Conservation (phyloP, 2,888 invertebrate genomes). For the Agrilus cyanescens region DNA sequence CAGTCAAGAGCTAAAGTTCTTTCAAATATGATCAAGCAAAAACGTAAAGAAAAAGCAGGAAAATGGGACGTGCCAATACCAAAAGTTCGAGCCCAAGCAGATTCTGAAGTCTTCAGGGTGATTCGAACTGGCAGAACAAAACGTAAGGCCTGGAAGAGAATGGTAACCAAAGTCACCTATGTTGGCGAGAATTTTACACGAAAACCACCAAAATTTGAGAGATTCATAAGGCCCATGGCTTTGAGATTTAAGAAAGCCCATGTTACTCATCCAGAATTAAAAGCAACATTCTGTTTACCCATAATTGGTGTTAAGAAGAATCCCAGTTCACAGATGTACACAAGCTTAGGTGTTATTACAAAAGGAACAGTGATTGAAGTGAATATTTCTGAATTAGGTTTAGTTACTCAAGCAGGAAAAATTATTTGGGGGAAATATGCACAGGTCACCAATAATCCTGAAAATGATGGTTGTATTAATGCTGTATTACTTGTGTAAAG, state of each 20-base stretch:
- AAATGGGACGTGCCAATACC: constrained; percentile 99
- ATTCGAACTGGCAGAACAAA: constrained; percentile 83
- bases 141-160: constrained; percentile 96
- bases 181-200: constrained; percentile 98
- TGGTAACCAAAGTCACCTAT: constrained; percentile 97
- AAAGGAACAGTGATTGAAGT: constrained; percentile 98
- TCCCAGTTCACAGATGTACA: constrained; percentile 95
- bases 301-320: constrained; percentile 99
- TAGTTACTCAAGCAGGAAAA: constrained; percentile 97
- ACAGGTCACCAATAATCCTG: constrained; percentile 98
- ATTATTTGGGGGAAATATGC: constrained; percentile 99
- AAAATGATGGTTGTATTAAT: constrained; percentile 99
- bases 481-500: constrained; percentile 87
- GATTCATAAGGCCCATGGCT: constrained; percentile 97
- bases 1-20: constrained; percentile 90
- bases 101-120: constrained; percentile 93
- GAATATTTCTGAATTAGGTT: constrained; percentile 94
- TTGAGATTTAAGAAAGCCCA: constrained; percentile 94
- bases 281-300: constrained; percentile 93
- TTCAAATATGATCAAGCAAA: constrained; percentile 99
- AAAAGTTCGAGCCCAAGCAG: constrained; percentile 92
- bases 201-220: constrained; percentile 97
- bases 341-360: constrained; percentile 93
- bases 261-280: constrained; percentile 97
- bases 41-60: constrained; percentile 97